Percentiles rank a stretch among this genome's conserved stretches.
phyloP scores from a whole-genome alignment of 2,888 invertebrate genomes.

The Lepeophtheirus nordmannii region DNA sequence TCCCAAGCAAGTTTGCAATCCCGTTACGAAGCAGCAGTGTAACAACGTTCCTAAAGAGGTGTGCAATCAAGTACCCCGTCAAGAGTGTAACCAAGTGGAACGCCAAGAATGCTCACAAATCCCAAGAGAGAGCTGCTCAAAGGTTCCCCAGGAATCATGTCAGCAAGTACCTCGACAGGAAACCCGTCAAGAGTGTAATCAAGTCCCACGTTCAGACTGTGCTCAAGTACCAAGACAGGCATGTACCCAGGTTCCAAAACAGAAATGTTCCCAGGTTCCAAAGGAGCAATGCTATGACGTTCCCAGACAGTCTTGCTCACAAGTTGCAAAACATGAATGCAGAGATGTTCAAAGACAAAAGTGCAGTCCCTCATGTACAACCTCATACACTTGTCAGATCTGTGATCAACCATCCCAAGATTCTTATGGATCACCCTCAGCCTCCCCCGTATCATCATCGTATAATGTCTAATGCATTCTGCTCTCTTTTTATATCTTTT shows the following conservation, averaged over 20 bases:
- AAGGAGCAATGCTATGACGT: constrained; percentile 19
- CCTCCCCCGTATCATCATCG: neutral
- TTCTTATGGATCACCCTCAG: constrained; percentile 17
- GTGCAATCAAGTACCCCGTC: constrained; percentile 22
- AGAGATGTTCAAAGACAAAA: constrained; percentile 18
- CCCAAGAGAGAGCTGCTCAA: constrained; percentile 16
- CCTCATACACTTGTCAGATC: constrained; percentile 24
- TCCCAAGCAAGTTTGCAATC: constrained; percentile 19
- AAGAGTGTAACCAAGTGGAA: constrained; percentile 21
- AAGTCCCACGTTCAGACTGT: constrained; percentile 20
- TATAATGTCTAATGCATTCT: neutral
- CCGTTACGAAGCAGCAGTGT: constrained; percentile 19
- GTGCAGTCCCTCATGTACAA: constrained; percentile 20
- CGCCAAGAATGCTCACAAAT: constrained; percentile 20
- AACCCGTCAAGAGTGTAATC: constrained; percentile 9
- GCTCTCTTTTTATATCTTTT: neutral
- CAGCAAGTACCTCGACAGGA: constrained; percentile 20
- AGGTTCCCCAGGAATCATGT: constrained; percentile 17
- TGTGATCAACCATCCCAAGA: constrained; percentile 10
- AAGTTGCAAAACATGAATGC: constrained; percentile 18
- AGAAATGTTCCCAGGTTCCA: constrained; percentile 15
- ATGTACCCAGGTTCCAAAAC: constrained; percentile 16
- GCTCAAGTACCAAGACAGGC: constrained; percentile 16
- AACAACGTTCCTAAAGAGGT: constrained; percentile 19
- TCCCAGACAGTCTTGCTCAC: constrained; percentile 14